Base-by-base conservation (phyloP, 2,888 invertebrate species). In the Argyresthia goedartella region DNA sequence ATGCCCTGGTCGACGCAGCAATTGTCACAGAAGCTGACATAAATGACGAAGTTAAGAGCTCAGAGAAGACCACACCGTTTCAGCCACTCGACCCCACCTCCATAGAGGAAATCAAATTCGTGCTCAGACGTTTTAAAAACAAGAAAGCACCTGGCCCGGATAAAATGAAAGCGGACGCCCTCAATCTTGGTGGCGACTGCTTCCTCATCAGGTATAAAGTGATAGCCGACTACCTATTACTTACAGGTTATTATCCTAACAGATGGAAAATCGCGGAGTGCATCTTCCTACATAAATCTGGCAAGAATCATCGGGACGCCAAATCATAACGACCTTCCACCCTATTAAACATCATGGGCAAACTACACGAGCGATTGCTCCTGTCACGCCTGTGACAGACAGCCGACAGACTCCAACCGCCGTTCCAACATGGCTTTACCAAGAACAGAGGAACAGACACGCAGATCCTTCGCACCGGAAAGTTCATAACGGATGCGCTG, bases 341-440 rank as follows among this genome's bases (percentile, higher is more conserved):
- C 10, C 48, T 56, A 0, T 52, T 54, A 13, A 54, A 54, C 48
- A 56, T 54, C 7, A 54, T 54, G 54, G 54, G 54, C 6, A 54
- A 56, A 53, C 35, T 51, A 15, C 16, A 25, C 42, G 56, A 56
- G 34, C 36, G 53, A 10, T n/a, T 56, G n/a, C 15, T 53, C 14
- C 44, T 50, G 34, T 35, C 45, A 13, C 14, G 51, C 16, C 43
- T 51, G n/a, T 8, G 11, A 25, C 15, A 4, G 25, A 52, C 52
- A 39, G 44, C 14, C 1, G 41, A 52, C 33, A 39, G 43, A 45
- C 50, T 56, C 9, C 51, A 49, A 53, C 56, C 56, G 8, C 14
- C 34, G 16, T 51, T 51, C 45, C 54, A 54, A 42, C 54, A 56
- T 15, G 56, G 56, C 16, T 56, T 56, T 39, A 54, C 52, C 7